Percentiles rank a stretch among this genome's conserved stretches.
phyloP scores from a whole-genome alignment of 2,113 vertebrate genomes.

The Limnothrissa miodon region DNA sequence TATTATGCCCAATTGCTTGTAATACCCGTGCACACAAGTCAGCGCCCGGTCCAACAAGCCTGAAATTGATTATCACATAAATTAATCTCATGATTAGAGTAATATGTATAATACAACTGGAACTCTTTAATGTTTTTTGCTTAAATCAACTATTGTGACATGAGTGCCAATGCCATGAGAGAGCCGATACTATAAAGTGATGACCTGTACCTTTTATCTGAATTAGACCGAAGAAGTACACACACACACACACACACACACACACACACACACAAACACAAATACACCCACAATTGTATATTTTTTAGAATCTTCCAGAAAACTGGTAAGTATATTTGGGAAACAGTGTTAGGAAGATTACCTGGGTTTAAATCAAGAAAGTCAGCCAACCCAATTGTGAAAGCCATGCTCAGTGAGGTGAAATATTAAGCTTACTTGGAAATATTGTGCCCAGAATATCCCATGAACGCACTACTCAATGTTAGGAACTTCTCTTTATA shows the following conservation, averaged over 20 bases:
- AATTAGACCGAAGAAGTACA: neutral
- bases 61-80: neutral
- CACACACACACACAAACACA: slow-evolving; percentile 13
- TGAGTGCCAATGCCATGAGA: neutral
- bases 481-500: neutral
- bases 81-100: neutral
- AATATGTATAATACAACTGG: neutral
- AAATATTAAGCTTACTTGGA: slow-evolving; percentile 32
- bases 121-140: neutral
- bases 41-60: neutral
- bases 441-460: neutral
- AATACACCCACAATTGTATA: neutral
- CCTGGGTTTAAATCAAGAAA: slow-evolving; percentile 64
- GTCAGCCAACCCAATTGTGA: slow-evolving; percentile 57
- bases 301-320: slow-evolving; percentile 18
- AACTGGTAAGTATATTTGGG: slow-evolving; percentile 29
- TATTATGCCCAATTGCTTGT: neutral
- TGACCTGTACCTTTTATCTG: neutral
- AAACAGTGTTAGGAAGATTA: slow-evolving; percentile 78
- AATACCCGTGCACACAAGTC: neutral
- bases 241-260: neutral
- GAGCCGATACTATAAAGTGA: neutral
- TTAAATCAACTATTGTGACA: neutral
- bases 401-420: slow-evolving; percentile 46
- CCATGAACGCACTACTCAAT: neutral